These are phyloP conservation scores for Cyrtorhinus lividipennis DNA, from an alignment of 1,140 invertebrate species.

Conservation along the genomic window DNA sequence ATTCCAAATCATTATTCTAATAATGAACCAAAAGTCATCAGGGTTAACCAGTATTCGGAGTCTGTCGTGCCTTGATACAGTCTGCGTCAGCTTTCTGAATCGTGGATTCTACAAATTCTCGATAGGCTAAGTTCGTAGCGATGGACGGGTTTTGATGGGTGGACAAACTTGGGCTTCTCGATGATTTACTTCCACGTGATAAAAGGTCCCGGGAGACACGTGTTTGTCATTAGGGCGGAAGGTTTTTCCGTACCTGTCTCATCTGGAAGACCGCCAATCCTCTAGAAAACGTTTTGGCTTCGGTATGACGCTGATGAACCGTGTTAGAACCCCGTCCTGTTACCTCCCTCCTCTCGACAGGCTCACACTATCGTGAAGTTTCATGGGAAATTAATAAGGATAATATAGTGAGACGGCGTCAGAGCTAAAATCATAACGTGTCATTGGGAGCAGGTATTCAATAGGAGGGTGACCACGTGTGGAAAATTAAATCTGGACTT, in stretches of 20 bases:
- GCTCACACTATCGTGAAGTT: neutral
- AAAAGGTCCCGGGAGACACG: neutral
- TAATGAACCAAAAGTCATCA: too few species aligned
- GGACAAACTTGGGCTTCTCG: too few species aligned
- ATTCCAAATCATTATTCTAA: too few species aligned
- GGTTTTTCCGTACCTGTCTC: neutral
- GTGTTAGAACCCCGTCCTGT: too few species aligned
- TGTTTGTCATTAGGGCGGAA: neutral
- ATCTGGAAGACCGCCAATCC: neutral
- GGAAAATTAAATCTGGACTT: neutral
- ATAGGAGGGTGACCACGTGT: neutral
- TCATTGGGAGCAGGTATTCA: neutral
- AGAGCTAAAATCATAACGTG: neutral
- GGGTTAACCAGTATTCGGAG: too few species aligned
- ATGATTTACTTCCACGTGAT: constrained; percentile 7
- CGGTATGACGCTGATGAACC: constrained; percentile 3
- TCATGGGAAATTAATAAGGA: neutral
- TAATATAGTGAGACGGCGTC: neutral
- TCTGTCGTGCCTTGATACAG: too few species aligned
- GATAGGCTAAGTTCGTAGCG: too few species aligned
- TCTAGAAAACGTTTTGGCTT: neutral
- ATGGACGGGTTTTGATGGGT: too few species aligned
- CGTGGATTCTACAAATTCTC: too few species aligned
- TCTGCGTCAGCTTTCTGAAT: too few species aligned
- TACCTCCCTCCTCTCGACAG: neutral